A percentile compares a stretch with the other conserved stretches of the same genome.
Conservation (phyloP, 2,888 invertebrate species). For the Metacarcinus magister region DNA sequence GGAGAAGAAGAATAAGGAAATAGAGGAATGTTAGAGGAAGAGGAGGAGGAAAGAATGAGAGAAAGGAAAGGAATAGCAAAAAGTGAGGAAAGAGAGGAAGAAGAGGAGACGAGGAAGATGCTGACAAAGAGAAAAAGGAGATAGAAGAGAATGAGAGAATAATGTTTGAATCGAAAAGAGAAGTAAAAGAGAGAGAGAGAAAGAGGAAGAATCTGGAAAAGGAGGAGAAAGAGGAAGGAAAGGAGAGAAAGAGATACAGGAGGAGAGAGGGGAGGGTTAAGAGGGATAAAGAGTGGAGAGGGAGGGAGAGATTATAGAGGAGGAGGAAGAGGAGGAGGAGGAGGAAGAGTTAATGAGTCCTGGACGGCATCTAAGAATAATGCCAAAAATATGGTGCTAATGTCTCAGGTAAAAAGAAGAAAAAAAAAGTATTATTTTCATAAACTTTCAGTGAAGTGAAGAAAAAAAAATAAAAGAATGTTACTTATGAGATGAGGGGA, state of each 20-base stretch:
- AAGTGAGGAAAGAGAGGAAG: neutral
- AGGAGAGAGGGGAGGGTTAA: neutral
- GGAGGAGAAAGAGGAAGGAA: neutral
- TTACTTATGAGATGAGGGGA: constrained; percentile 23
- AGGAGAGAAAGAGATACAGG: neutral
- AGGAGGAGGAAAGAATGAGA: neutral
- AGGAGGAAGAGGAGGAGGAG: constrained; percentile 2
- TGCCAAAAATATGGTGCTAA: constrained; percentile 64
- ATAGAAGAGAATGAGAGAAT: neutral
- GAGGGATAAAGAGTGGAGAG: neutral
- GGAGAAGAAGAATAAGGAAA: neutral
- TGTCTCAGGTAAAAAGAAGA: neutral
- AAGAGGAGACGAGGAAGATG: neutral
- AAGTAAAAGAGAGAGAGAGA: neutral
- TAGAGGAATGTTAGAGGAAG: neutral
- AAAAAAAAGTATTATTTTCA: constrained; percentile 56
- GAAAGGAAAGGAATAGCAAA: neutral
- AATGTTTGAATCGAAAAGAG: neutral
- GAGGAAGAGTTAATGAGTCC: constrained; percentile 35
- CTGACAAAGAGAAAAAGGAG: neutral
- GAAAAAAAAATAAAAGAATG: constrained; percentile 39
- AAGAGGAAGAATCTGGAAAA: too few species aligned
- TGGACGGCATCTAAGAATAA: constrained; percentile 8
- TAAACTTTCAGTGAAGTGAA: constrained; percentile 33
- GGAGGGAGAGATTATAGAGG: neutral